Conservation (phyloP, 2,888 invertebrate species). For the Leptura quadrifasciata region DNA sequence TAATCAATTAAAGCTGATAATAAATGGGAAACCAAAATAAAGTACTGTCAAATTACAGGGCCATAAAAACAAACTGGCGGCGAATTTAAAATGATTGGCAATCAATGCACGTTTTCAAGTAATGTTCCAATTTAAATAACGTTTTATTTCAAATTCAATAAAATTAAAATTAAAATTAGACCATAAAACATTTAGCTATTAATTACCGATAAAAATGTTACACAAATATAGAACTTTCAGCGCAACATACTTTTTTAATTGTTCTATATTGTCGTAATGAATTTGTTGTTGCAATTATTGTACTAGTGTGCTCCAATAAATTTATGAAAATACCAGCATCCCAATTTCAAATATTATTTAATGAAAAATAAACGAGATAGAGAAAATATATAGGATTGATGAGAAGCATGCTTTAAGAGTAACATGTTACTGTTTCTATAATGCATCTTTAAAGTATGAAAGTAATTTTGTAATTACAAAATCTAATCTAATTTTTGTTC, state of each 20-base stretch:
- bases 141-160: constrained; percentile 34
- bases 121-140: constrained; percentile 38
- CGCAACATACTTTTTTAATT: not conserved
- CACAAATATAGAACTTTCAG: constrained; percentile 3
- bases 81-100: constrained; percentile 33
- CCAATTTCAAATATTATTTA: not conserved
- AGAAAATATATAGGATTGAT: too few species aligned
- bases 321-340: not conserved
- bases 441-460: too few species aligned
- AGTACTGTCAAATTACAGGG: constrained; percentile 16
- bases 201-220: constrained; percentile 18
- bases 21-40: constrained; percentile 30
- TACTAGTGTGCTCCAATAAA: not conserved
- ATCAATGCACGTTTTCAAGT: constrained; percentile 38
- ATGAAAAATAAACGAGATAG: not conserved
- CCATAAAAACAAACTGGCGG: constrained; percentile 34
- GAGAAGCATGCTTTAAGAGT: too few species aligned
- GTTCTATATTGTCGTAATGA: not conserved
- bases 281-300: not conserved
- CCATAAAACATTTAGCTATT: constrained; percentile 21
- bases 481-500: too few species aligned
- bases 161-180: constrained; percentile 32
- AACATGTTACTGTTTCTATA: too few species aligned
- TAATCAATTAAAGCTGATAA: constrained; percentile 28
- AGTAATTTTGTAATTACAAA: too few species aligned